Conservation (phyloP, 2,797 vertebrate genomes). For the Amniataba percoides region DNA sequence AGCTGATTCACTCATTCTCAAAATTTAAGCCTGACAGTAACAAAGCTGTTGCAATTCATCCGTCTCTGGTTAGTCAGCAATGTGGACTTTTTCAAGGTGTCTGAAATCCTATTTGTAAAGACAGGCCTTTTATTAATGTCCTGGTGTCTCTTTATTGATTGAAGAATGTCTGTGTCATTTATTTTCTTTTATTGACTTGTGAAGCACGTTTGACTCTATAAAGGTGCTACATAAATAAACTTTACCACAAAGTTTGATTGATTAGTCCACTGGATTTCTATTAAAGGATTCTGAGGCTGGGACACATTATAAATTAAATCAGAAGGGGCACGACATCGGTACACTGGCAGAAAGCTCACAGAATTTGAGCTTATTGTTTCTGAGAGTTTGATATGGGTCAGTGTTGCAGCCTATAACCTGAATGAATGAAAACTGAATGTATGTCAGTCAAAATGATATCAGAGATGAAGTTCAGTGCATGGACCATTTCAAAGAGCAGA, state of each 20-base stretch:
- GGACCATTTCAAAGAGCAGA: conserved; percentile 15
- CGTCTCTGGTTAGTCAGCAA: conserved; percentile 2
- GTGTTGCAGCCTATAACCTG: neutral
- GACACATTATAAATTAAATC: conserved; percentile 3
- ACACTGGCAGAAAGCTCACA: neutral
- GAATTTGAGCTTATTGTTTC: neutral
- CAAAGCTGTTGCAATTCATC: conserved; percentile 8
- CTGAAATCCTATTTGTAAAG: conserved; percentile 23
- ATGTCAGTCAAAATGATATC: neutral
- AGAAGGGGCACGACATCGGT: neutral
- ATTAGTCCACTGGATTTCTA: neutral
- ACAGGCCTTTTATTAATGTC: conserved; percentile 21
- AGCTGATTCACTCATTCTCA: neutral
- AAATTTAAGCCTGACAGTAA: neutral
- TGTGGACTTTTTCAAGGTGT: conserved; percentile 13
- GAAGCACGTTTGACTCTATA: conserved; percentile 18
- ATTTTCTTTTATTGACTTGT: conserved; percentile 40
- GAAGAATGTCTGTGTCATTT: conserved; percentile 39
- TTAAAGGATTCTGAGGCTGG: conserved; percentile 1
- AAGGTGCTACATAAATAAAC: conserved; percentile 19
- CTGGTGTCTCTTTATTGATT: conserved; percentile 37
- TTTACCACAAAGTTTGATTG: conserved; percentile 8
- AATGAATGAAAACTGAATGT: neutral
- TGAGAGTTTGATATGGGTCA: neutral
- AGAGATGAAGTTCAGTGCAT: neutral